Conservation (phyloP, 2,113 vertebrate species). For the Piaya cayana region DNA sequence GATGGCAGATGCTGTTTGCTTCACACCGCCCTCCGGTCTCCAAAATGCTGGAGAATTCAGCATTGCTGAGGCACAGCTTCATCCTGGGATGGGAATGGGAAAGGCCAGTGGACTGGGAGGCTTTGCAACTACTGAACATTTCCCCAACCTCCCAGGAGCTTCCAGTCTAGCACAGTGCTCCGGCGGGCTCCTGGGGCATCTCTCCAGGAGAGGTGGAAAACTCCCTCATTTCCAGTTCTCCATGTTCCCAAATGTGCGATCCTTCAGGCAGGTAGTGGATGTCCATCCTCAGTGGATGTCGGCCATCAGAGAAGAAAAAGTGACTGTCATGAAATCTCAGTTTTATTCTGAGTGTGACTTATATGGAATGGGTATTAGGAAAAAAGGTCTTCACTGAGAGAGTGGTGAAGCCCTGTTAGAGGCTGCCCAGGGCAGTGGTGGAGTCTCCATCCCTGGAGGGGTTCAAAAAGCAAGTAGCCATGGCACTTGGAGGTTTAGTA, state of each 20-base stretch:
- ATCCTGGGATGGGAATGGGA: neutral
- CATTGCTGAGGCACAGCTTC: neutral
- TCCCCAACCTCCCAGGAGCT: neutral
- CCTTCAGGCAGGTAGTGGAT: rapidly evolving
- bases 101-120: neutral
- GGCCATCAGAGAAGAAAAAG: no score
- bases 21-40: neutral
- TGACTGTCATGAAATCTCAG: no score
- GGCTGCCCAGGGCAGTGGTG: no score
- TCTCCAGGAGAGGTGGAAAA: neutral
- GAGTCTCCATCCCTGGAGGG: no score
- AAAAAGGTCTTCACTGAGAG: no score
- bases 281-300: no score
- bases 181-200: no score
- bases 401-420: no score
- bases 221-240: rapidly evolving
- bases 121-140: neutral
- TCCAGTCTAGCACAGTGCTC: neutral
- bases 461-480: no score
- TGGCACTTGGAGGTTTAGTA: no score
- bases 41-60: neutral
- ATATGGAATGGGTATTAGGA: no score
- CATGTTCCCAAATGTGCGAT: rapidly evolving
- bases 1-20: constrained; percentile 35
- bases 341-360: no score